phyloP scores from a whole-genome alignment of 2,113 vertebrate species.

The Callaeas wilsoni region DNA sequence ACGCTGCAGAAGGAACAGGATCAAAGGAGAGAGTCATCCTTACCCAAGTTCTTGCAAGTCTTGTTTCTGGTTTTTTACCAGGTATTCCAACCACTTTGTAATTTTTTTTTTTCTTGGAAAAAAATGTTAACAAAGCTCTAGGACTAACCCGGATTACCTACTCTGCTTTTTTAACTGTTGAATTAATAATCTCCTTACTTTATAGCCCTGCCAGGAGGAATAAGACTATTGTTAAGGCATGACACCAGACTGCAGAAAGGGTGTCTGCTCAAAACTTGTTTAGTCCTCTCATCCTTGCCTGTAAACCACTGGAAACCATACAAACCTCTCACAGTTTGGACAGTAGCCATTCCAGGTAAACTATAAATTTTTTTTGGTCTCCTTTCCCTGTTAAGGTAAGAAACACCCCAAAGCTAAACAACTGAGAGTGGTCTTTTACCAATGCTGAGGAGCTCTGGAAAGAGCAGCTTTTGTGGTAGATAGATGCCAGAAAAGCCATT shows the following conservation, averaged over 20 bases:
- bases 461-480: background rate
- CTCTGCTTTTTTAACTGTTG: background rate
- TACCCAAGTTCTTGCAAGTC: background rate
- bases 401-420: background rate
- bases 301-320: background rate
- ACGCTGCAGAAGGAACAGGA: background rate
- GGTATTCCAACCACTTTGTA: background rate
- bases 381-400: background rate
- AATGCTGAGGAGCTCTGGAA: background rate
- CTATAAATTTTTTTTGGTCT: background rate
- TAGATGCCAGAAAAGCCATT: background rate
- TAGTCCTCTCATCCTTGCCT: background rate
- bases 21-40: background rate
- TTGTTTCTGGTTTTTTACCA: background rate
- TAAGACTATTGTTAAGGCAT: background rate
- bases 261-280: background rate
- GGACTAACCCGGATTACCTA: background rate
- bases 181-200: background rate
- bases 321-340: background rate
- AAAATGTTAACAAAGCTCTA: background rate
- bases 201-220: background rate
- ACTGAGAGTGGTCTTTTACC: background rate
- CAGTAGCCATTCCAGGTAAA: background rate
- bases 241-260: background rate
- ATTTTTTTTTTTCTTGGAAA: background rate